Percentiles rank a stretch among this genome's conserved stretches.
These are phyloP conservation scores for Epizoanthus scotinus DNA, from an alignment of 92 coral and sea anemone genomes.

Conservation along the genomic window DNA sequence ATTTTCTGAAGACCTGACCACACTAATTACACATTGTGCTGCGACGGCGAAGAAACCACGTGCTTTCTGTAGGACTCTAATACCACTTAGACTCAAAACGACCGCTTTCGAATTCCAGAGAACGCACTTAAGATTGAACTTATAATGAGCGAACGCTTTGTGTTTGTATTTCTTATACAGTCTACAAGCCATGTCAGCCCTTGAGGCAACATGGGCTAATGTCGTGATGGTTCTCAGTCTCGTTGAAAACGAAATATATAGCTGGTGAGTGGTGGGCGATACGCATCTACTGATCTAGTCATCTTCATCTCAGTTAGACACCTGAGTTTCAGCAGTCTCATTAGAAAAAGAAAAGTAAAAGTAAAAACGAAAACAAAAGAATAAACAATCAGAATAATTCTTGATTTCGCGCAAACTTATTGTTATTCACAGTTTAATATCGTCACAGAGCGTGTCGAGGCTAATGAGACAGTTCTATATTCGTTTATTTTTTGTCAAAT, in stretches of 20 bases:
- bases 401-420: too few relatives aligned
- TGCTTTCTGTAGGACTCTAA: not conserved
- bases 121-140: not conserved
- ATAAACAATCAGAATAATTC: too few relatives aligned
- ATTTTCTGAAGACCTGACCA: not conserved
- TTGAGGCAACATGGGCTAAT: not conserved
- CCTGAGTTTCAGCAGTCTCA: too few relatives aligned
- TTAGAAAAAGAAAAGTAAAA: too few relatives aligned
- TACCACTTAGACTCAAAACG: not conserved
- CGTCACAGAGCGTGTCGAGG: too few relatives aligned
- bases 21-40: constrained; percentile 20
- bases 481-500: too few relatives aligned
- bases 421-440: too few relatives aligned
- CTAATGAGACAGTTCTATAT: too few relatives aligned
- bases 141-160: not conserved
- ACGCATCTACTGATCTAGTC: too few relatives aligned
- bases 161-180: not conserved
- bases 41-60: not conserved
- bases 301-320: too few relatives aligned
- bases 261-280: too few relatives aligned
- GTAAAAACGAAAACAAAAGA: too few relatives aligned
- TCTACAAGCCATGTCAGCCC: not conserved
- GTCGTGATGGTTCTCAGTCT: not conserved
- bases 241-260: not conserved
- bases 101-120: constrained; percentile 12